phyloP scores from a whole-genome alignment of 2,113 vertebrate species.

The Bubo blakistoni region DNA sequence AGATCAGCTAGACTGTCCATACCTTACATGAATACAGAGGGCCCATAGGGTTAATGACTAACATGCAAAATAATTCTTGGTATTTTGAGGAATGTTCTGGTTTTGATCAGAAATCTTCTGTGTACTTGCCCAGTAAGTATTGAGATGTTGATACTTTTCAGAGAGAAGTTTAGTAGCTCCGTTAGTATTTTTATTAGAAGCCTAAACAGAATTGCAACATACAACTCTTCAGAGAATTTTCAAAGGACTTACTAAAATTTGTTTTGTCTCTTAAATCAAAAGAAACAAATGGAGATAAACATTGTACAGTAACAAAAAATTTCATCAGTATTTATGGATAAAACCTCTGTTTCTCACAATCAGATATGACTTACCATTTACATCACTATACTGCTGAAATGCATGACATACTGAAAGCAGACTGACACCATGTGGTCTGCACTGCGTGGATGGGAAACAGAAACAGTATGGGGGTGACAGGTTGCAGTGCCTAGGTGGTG shows the following conservation, averaged over 20 bases:
- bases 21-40: not conserved
- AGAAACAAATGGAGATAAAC: not conserved
- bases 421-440: not conserved
- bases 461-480: not conserved
- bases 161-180: not conserved
- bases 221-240: not conserved
- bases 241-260: not conserved
- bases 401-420: not conserved
- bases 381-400: not conserved
- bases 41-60: not conserved
- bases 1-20: not conserved
- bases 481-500: accelerated
- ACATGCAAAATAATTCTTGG: not conserved
- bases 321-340: not conserved
- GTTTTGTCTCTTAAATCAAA: not conserved
- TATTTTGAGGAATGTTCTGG: not conserved
- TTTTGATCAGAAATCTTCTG: not conserved
- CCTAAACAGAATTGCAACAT: not conserved
- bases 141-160: not conserved
- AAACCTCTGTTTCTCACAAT: not conserved
- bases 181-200: not conserved
- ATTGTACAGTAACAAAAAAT: not conserved
- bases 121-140: not conserved
- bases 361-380: not conserved
- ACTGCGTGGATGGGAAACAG: not conserved